phyloP scores from a whole-genome alignment of 2,888 invertebrate species.

The Trichacis sp. region DNA sequence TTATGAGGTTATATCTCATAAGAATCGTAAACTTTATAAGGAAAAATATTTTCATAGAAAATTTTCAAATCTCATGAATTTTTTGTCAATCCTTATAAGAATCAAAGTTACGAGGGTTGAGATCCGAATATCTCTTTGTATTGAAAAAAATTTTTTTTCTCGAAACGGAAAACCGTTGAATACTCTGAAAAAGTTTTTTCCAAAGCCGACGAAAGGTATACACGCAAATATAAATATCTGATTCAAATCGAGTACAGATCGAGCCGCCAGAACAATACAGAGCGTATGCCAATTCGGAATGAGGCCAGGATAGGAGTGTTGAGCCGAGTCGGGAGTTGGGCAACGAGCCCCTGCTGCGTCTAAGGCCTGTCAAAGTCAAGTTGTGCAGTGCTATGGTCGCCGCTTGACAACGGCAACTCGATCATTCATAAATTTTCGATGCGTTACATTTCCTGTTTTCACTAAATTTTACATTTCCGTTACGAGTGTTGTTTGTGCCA shows the following conservation, averaged over 20 bases:
- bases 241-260: constrained; percentile 58
- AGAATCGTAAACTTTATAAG: too few species aligned
- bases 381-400: constrained; percentile 40
- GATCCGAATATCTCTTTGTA: too few species aligned
- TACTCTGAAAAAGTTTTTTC: too few species aligned
- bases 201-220: constrained; percentile 21
- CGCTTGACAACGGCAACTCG: constrained; percentile 26
- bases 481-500: not conserved
- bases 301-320: constrained; percentile 60
- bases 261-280: constrained; percentile 61
- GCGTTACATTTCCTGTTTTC: constrained; percentile 16
- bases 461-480: constrained; percentile 13
- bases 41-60: too few species aligned
- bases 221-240: constrained; percentile 41
- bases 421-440: constrained; percentile 18
- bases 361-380: constrained; percentile 61
- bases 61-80: too few species aligned
- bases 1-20: too few species aligned
- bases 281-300: constrained; percentile 63
- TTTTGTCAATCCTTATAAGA: too few species aligned
- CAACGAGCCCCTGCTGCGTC: constrained; percentile 51
- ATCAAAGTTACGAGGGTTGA: too few species aligned
- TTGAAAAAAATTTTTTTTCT: too few species aligned
- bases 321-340: constrained; percentile 50
- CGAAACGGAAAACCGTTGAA: too few species aligned